Evolutionary conservation across 37 sponge, comb jelly and placozoan species (phyloP).

Genomic region (Dysidea cf. avara): DNA sequence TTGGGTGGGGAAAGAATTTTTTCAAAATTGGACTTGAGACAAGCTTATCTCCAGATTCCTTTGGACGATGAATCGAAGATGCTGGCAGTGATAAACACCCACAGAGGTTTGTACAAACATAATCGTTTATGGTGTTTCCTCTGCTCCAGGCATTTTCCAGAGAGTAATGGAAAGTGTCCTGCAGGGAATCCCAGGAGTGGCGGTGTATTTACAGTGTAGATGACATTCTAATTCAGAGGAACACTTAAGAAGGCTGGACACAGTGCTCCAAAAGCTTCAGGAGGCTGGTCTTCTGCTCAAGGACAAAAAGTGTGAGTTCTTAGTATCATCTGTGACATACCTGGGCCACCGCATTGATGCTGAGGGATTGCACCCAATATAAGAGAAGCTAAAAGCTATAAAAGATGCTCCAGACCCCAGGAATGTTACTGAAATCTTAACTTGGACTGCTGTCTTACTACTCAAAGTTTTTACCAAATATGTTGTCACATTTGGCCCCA

Average conservation of each 20-base stretch:
- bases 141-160: too few species aligned
- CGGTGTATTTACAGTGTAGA: neutral
- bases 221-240: constrained; percentile 22
- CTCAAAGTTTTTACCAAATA: constrained; percentile 18
- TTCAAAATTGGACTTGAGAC: too few species aligned
- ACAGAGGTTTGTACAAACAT: too few species aligned
- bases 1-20: too few species aligned
- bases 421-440: constrained; percentile 18
- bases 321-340: constrained; percentile 18
- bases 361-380: constrained; percentile 16
- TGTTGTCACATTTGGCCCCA: constrained; percentile 18
- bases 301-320: constrained; percentile 13
- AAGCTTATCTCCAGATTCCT: too few species aligned
- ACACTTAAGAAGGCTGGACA: constrained; percentile 7
- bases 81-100: too few species aligned
- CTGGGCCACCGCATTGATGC: constrained; percentile 23
- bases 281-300: constrained; percentile 16
- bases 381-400: constrained; percentile 27
- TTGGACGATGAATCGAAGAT: too few species aligned
- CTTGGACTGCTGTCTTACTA: constrained; percentile 44
- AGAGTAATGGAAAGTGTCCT: too few species aligned
- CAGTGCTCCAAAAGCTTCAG: constrained; percentile 15
- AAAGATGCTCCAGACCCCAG: constrained; percentile 9
- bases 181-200: too few species aligned
- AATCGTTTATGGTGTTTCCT: too few species aligned